phyloP scores from a whole-genome alignment of 1,140 invertebrate species.

The Triops longicaudatus region DNA sequence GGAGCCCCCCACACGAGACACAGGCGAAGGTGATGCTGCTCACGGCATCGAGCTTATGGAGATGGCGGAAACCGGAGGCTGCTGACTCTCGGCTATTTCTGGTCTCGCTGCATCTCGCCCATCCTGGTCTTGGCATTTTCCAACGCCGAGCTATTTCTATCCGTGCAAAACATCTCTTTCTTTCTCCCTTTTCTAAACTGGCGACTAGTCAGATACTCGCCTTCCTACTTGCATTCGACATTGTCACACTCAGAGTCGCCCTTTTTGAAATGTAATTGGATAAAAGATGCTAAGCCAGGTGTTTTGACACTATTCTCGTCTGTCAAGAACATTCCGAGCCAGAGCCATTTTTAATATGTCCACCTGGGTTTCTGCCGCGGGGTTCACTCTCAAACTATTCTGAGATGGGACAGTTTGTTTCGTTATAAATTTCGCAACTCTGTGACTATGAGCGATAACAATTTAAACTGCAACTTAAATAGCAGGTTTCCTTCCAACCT shows the following conservation, averaged over 20 bases:
- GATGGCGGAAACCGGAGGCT: background rate
- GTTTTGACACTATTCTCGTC: background rate
- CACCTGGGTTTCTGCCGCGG: background rate
- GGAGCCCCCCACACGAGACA: background rate
- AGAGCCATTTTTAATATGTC: background rate
- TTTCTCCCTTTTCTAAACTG: background rate
- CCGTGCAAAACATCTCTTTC: slow-evolving; percentile 11
- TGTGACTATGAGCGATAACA: background rate
- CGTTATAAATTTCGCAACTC: background rate
- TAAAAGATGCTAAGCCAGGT: background rate
- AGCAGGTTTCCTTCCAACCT: too few species aligned
- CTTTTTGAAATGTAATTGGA: background rate
- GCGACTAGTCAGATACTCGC: background rate
- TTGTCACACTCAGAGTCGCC: background rate
- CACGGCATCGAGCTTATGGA: background rate
- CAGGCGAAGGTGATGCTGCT: background rate
- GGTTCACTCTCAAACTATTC: background rate
- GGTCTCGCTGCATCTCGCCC: slow-evolving; percentile 4
- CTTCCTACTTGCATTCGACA: background rate
- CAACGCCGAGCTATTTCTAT: slow-evolving; percentile 3
- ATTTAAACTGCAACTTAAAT: too few species aligned
- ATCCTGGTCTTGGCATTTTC: slow-evolving; percentile 2
- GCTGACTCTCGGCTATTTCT: slow-evolving; percentile 5
- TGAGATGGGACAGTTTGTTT: background rate
- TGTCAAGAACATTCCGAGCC: background rate